A percentile compares a stretch with the other conserved stretches of the same genome.
These are phyloP conservation scores for Delia radicum DNA, from an alignment of 1,140 invertebrate species.

Conservation along the genomic window DNA sequence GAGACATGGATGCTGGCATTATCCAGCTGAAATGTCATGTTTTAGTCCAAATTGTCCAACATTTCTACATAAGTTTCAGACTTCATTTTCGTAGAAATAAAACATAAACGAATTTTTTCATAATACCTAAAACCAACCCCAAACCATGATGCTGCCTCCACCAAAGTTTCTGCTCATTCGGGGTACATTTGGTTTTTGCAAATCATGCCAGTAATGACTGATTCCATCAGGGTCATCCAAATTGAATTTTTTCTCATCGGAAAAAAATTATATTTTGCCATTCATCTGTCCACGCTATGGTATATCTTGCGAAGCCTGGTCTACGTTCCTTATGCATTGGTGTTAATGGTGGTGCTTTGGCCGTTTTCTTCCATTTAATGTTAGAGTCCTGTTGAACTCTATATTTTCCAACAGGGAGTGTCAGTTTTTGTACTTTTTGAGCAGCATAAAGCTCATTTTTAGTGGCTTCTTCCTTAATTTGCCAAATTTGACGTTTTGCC, in stretches of 20 bases:
- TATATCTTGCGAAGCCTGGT: no score
- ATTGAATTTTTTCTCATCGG: conserved; percentile 34
- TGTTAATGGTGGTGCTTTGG: no score
- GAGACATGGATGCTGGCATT: conserved; percentile 27
- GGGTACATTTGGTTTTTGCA: no score
- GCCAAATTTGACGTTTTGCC: not conserved
- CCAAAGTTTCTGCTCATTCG: no score
- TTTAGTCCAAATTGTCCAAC: not conserved
- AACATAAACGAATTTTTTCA: conserved; percentile 16
- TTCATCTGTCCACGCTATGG: not conserved
- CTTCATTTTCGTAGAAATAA: conserved; percentile 13
- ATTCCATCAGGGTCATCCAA: conserved; percentile 32
- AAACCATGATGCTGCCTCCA: no score
- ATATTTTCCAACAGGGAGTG: not conserved
- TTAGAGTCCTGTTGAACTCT: no score
- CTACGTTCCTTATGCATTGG: no score
- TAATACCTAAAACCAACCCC: conserved; percentile 16
- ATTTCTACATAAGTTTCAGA: conserved; percentile 12
- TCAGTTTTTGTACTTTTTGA: not conserved
- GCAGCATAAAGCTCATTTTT: not conserved
- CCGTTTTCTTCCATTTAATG: no score
- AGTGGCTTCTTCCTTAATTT: not conserved
- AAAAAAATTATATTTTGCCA: not conserved
- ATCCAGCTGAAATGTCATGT: conserved; percentile 25
- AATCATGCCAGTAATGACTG: no score